Evolutionary conservation across 2,888 invertebrate species (phyloP).

Genomic region (Cenopis cana): DNA sequence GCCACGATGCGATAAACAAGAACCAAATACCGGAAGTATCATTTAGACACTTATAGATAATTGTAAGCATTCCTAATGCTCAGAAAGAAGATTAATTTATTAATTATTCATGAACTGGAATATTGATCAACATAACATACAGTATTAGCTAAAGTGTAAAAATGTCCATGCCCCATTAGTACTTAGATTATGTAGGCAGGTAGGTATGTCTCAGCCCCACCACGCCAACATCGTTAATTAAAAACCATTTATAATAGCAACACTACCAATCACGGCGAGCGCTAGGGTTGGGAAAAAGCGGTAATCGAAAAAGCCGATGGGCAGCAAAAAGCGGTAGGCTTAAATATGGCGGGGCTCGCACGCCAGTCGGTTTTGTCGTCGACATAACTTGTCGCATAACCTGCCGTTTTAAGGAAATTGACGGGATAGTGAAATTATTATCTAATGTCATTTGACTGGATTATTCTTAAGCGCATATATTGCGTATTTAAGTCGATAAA

Average conservation of each 20-base stretch:
- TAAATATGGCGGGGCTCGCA: slow-evolving; percentile 39
- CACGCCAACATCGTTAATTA: slow-evolving; percentile 35
- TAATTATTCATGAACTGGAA: slow-evolving; percentile 1
- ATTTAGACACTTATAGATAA: slow-evolving; percentile 2
- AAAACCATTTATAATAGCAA: slow-evolving; percentile 40
- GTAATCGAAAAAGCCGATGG: slow-evolving; percentile 30
- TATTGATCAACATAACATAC: not conserved
- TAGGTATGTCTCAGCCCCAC: slow-evolving; percentile 23
- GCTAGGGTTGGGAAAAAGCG: slow-evolving; percentile 27
- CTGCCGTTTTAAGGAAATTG: slow-evolving; percentile 33
- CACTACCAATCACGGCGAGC: slow-evolving; percentile 42
- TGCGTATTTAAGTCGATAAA: not conserved
- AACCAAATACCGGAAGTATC: not conserved
- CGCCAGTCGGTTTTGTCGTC: slow-evolving; percentile 32
- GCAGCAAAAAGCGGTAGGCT: slow-evolving; percentile 32
- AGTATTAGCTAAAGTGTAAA: not conserved
- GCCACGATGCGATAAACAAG: not conserved
- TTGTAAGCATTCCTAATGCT: not conserved
- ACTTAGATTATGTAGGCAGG: not conserved
- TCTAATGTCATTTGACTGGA: slow-evolving; percentile 35
- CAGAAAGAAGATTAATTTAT: not conserved
- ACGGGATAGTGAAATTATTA: slow-evolving; percentile 32
- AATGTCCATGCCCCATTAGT: slow-evolving; percentile 1
- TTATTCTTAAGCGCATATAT: slow-evolving; percentile 16
- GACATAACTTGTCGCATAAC: slow-evolving; percentile 40